A percentile compares a stretch with the other conserved stretches of the same genome.
Evolutionary conservation across 2,888 invertebrate genomes (phyloP).

Genomic region (Operophtera brumata): DNA sequence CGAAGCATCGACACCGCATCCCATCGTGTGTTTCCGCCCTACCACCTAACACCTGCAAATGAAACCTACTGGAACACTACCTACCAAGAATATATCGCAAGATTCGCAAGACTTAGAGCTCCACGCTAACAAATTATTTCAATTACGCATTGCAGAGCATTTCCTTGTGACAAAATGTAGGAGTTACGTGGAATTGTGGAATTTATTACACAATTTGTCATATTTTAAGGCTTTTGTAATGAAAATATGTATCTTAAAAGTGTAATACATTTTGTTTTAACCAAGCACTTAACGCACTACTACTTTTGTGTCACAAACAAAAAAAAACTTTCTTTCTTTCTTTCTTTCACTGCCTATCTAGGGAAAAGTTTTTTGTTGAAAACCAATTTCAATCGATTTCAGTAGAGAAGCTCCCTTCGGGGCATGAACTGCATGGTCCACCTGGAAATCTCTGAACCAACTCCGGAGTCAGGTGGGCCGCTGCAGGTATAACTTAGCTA

Average conservation of each 20-base stretch:
- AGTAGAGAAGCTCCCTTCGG: too few species aligned
- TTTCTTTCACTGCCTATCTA: too few species aligned
- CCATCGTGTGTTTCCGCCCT: background rate
- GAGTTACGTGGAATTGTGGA: conserved; percentile 11
- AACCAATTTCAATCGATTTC: too few species aligned
- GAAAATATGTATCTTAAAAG: background rate
- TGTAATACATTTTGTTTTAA: too few species aligned
- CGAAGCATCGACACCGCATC: background rate
- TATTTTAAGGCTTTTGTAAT: background rate
- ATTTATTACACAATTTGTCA: conserved; percentile 12
- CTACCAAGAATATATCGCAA: conserved; percentile 16
- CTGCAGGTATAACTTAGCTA: too few species aligned
- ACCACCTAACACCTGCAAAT: conserved; percentile 17
- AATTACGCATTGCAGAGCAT: conserved; percentile 29
- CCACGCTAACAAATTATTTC: conserved; percentile 29
- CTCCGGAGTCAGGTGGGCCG: too few species aligned
- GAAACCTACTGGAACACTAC: conserved; percentile 12
- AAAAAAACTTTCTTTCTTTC: too few species aligned
- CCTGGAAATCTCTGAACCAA: too few species aligned
- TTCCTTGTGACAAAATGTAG: conserved; percentile 25
- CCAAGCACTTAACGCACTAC: too few species aligned
- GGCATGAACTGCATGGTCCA: too few species aligned
- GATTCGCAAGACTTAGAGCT: conserved; percentile 25
- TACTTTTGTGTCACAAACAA: too few species aligned
- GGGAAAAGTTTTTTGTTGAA: too few species aligned